A percentile compares a stretch with the other conserved stretches of the same genome.
phyloP scores from a whole-genome alignment of 2,113 vertebrate species.

The Varanus komodoensis region DNA sequence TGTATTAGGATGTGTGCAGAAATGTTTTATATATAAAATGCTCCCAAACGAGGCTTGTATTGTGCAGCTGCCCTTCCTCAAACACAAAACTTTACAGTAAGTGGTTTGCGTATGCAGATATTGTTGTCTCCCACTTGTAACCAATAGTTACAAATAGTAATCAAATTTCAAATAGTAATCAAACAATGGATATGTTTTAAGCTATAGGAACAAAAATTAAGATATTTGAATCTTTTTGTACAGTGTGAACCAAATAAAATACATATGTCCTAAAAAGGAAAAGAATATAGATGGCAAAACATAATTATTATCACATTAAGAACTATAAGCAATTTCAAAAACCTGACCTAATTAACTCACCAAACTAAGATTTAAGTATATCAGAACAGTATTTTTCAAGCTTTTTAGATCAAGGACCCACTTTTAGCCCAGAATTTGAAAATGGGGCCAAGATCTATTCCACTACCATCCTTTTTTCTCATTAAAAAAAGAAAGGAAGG shows the following conservation, averaged over 20 bases:
- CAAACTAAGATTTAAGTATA: rapidly evolving
- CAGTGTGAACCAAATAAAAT: background rate
- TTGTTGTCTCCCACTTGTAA: background rate
- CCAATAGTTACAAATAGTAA: too few species aligned
- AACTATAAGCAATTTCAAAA: background rate
- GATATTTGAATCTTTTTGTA: background rate
- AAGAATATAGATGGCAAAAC: background rate
- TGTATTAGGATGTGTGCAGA: background rate
- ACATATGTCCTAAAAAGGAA: background rate
- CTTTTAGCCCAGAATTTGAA: background rate
- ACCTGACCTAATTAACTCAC: background rate
- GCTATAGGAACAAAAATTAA: background rate
- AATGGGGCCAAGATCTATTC: background rate
- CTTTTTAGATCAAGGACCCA: background rate
- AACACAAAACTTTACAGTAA: too few species aligned
- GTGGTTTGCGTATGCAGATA: too few species aligned
- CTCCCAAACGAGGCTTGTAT: too few species aligned
- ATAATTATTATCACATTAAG: background rate
- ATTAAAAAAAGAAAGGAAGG: background rate
- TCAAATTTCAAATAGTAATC: background rate
- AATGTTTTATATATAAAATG: background rate
- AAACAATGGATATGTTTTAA: background rate
- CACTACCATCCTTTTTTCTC: background rate
- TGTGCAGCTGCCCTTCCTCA: too few species aligned
- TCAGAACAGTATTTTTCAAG: background rate